Conservation (phyloP, 2,113 vertebrate genomes). For the Fregata magnificens region DNA sequence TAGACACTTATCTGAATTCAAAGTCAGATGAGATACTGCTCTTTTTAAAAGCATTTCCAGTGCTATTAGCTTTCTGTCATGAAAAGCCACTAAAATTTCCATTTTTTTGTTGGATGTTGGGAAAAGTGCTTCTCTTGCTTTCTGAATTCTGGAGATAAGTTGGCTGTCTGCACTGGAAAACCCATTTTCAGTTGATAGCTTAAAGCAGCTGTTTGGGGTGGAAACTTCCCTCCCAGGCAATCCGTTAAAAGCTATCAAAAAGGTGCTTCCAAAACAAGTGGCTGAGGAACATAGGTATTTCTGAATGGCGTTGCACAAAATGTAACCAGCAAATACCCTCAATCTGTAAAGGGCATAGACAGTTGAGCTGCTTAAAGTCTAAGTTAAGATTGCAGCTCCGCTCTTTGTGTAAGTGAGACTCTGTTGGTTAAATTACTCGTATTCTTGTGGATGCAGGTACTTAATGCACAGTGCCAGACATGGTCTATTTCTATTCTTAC, state of each 20-base stretch:
- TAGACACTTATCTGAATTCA: conserved; percentile 26
- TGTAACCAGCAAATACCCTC: neutral
- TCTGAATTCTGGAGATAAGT: neutral
- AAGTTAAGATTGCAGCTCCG: neutral
- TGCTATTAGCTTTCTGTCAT: conserved; percentile 10
- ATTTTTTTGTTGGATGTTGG: neutral
- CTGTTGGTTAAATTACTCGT: neutral
- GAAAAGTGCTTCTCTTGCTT: neutral
- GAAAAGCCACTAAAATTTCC: neutral
- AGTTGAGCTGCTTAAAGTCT: neutral
- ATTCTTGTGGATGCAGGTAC: neutral
- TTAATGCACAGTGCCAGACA: neutral
- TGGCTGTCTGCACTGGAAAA: neutral
- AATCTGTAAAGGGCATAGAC: neutral
- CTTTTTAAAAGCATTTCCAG: conserved; percentile 22
- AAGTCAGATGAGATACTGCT: neutral
- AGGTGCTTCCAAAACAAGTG: neutral
- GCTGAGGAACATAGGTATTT: neutral
- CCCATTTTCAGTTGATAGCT: neutral
- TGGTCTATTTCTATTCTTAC: neutral
- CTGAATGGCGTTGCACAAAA: neutral
- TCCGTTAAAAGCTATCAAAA: neutral
- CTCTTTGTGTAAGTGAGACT: neutral
- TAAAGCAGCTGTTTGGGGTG: neutral
- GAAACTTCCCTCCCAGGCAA: neutral